phyloP scores from a whole-genome alignment of 2,888 invertebrate genomes.

The Eupithecia dodoneata region DNA sequence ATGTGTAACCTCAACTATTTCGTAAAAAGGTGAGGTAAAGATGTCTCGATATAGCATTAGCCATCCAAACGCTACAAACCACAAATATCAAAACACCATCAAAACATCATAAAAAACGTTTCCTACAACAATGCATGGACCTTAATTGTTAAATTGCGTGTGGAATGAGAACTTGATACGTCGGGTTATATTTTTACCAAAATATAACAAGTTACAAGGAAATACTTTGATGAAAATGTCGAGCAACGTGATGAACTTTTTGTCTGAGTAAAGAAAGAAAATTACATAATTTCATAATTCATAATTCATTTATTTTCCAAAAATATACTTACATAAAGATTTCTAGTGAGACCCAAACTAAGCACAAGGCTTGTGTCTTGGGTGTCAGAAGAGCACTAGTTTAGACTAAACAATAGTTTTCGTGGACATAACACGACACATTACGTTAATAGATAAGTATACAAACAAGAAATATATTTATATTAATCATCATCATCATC shows the following conservation, averaged over 20 bases:
- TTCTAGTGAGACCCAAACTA: no score
- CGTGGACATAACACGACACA: no score
- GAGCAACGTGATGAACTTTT: not conserved
- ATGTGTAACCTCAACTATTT: no score
- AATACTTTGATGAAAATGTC: not conserved
- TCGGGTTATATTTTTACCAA: not conserved
- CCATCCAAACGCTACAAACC: not conserved
- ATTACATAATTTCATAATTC: no score
- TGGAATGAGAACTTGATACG: not conserved
- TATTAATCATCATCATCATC: no score
- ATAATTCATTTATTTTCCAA: no score
- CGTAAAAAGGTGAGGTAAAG: not conserved
- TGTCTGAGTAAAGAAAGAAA: not conserved
- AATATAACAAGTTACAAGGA: not conserved
- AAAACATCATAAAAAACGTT: not conserved
- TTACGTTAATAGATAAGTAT: no score
- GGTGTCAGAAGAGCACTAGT: no score
- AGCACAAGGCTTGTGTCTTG: no score
- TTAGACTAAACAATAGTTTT: no score
- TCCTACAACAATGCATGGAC: constrained; percentile 4
- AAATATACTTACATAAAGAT: no score
- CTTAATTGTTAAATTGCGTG: constrained; percentile 22
- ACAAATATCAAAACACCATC: not conserved
- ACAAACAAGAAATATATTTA: no score
- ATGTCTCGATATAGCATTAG: not conserved